Evolutionary conservation across 2,113 vertebrate species (phyloP).

Genomic region (Tupaia chinensis): DNA sequence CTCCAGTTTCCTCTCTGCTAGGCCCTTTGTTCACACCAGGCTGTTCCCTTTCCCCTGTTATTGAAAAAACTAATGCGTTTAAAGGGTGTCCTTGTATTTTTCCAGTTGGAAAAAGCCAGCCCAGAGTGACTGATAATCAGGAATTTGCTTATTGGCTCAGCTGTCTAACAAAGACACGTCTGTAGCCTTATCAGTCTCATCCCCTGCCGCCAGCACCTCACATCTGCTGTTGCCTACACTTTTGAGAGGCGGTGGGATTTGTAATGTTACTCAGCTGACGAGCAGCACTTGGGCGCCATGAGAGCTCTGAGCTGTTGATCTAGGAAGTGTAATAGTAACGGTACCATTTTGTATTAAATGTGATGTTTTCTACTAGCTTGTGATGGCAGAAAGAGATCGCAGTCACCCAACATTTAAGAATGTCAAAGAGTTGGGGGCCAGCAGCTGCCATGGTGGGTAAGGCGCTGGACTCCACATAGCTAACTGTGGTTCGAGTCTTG

Average conservation of each 20-base stretch:
- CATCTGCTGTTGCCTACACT: not conserved
- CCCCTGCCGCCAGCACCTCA: not conserved
- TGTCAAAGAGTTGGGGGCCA: too few relatives aligned
- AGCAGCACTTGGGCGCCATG: not conserved
- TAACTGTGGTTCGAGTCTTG: too few relatives aligned
- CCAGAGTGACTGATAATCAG: constrained; percentile 18
- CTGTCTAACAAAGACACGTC: not conserved
- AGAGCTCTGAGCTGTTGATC: not conserved
- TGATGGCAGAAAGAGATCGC: not conserved
- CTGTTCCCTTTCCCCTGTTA: constrained; percentile 10
- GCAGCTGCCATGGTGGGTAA: too few relatives aligned
- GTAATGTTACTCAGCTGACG: not conserved
- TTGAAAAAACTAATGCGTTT: constrained; percentile 16
- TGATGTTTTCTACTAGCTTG: not conserved
- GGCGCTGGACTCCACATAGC: too few relatives aligned
- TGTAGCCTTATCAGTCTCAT: not conserved
- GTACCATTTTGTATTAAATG: constrained; percentile 5
- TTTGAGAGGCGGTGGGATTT: not conserved
- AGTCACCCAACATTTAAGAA: not conserved
- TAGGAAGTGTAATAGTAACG: constrained; percentile 5
- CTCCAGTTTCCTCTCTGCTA: constrained; percentile 40
- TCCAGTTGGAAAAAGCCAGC: constrained; percentile 34
- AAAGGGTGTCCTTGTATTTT: constrained; percentile 41
- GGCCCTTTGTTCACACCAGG: constrained; percentile 31
- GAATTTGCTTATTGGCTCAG: constrained; percentile 14